Conservation (phyloP, 2,888 invertebrate species). For the Apamea epomidion region DNA sequence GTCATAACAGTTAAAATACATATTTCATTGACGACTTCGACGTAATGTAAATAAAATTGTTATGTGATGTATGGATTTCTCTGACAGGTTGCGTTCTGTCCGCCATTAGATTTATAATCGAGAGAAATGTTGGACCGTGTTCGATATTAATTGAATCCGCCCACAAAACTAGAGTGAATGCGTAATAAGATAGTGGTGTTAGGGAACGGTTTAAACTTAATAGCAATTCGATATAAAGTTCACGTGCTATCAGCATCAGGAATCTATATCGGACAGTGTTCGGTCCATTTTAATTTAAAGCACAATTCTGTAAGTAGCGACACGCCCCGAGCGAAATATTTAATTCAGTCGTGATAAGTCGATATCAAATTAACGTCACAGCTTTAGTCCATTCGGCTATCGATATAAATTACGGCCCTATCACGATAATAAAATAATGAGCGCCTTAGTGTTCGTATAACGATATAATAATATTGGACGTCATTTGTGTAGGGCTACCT, state of each 20-base stretch:
- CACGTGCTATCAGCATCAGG: constrained; percentile 64
- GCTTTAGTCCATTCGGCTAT: constrained; percentile 71
- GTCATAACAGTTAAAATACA: constrained; percentile 42
- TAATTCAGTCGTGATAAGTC: constrained; percentile 80
- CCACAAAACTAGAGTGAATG: constrained; percentile 49
- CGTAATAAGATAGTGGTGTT: constrained; percentile 53
- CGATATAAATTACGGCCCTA: constrained; percentile 76
- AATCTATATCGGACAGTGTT: constrained; percentile 64
- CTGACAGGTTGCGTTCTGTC: constrained; percentile 25
- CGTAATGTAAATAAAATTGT: constrained; percentile 37
- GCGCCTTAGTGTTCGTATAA: constrained; percentile 72
- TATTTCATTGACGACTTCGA: constrained; percentile 23
- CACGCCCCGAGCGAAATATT: constrained; percentile 74
- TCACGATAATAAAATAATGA: constrained; percentile 84
- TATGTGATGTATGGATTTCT: constrained; percentile 54
- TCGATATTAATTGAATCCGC: constrained; percentile 45
- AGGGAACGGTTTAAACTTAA: constrained; percentile 53
- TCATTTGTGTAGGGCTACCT: constrained; percentile 53
- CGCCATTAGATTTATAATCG: constrained; percentile 37
- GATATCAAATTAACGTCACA: constrained; percentile 82
- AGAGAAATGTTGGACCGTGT: constrained; percentile 44
- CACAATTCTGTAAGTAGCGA: constrained; percentile 61
- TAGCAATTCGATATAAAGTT: constrained; percentile 67
- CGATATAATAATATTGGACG: constrained; percentile 73
- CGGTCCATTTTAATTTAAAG: constrained; percentile 64